Base-by-base conservation (phyloP, 2,113 vertebrate species). In the Anarhynchus alexandrinus region DNA sequence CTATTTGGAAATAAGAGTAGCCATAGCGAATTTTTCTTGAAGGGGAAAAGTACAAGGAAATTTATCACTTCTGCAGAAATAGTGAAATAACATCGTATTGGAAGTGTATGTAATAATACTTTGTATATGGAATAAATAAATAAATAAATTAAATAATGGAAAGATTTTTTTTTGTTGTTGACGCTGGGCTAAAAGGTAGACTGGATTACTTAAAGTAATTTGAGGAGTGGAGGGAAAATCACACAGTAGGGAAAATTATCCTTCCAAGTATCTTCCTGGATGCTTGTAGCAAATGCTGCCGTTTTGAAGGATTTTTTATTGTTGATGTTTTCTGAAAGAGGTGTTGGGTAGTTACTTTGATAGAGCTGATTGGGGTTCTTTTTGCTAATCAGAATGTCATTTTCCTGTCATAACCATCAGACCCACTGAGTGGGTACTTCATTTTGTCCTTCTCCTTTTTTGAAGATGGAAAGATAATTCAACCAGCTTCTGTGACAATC, bases 1-100 rank as follows among this genome's bases (percentile, higher is more conserved):
- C 40, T 91, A 88, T 94, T 96, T 92, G 64, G 79, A 95, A 77
- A 78, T 76, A 86, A 88, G 43, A 87, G 32, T 71, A 82, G 9
- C 36, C 47, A 38, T 32, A 77, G 49, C 2, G 6, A 72, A 5
- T 23, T 86, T 78, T 42, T 66, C 2, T 32, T 69, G 40, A 83
- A 85, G 29, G 9, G 7, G 2, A 30, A 72, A 80, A 88, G 52
- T 42, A 26, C 4, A 38, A 30, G 14, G n/a, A 52, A 85, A 78
- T 71, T 61, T 13, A 47, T 84, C 42, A 12, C 26, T 54, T 66
- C 64, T 92, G 55, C 43, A 58, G 55, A 83, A 97, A 86, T 32
- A 59, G 34, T 65, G 40, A 90, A 58, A 78, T 88, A 93, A 55
- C 23, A 80, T 65, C 12, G 2, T 15, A 69, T 23, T 67, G 15